phyloP scores from a whole-genome alignment of 2,797 vertebrate genomes.

The Kryptolebias ocellatus region DNA sequence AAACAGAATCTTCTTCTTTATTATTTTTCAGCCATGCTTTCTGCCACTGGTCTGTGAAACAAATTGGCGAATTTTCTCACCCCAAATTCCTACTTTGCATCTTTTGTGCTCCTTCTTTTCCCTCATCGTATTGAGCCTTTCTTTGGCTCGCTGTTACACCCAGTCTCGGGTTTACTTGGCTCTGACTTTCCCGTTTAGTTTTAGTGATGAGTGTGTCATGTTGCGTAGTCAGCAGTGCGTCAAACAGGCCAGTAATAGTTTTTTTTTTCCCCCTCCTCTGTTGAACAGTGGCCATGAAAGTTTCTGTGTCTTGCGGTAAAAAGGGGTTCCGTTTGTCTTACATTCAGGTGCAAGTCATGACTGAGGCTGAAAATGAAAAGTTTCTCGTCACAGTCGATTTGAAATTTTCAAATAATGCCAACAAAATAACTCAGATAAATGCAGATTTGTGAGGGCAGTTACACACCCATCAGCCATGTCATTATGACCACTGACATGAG shows the following conservation, averaged over 20 bases:
- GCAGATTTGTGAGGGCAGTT: not conserved
- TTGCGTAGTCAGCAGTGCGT: slow-evolving; percentile 44
- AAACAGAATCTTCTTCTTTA: not conserved
- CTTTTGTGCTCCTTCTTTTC: not conserved
- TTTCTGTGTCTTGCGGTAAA: slow-evolving; percentile 29
- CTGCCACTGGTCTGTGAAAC: not conserved
- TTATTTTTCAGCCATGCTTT: not conserved
- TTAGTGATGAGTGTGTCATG: slow-evolving; percentile 11
- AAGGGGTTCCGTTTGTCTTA: not conserved
- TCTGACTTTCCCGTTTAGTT: slow-evolving; percentile 15
- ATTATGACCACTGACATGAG: too few species aligned
- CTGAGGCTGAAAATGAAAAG: not conserved
- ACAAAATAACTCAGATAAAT: not conserved
- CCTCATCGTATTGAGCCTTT: not conserved
- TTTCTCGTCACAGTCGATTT: not conserved
- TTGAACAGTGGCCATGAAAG: slow-evolving; percentile 4
- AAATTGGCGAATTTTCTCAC: not conserved
- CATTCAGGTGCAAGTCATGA: not conserved
- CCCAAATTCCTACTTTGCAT: too few species aligned
- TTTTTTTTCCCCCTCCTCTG: slow-evolving; percentile 6
- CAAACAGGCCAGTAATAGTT: not conserved
- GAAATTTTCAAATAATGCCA: not conserved
- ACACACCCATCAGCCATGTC: not conserved
- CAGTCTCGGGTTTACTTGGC: slow-evolving; percentile 7
- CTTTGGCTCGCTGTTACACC: not conserved